These are phyloP conservation scores for Ictidomys tridecemlineatus DNA, from an alignment of 2,113 vertebrate genomes.

Conservation along the genomic window DNA sequence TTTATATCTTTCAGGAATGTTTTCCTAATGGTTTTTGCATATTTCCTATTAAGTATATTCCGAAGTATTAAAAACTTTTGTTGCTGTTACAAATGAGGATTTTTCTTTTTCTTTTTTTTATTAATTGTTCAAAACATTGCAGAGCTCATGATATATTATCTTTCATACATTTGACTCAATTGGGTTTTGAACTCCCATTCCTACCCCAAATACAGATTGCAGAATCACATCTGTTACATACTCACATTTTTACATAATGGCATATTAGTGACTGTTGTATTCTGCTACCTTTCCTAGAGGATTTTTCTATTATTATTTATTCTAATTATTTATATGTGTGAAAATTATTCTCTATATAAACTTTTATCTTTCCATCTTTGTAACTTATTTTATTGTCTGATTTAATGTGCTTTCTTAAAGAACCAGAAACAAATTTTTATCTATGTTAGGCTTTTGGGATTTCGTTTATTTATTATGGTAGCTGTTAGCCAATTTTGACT, in stretches of 20 bases:
- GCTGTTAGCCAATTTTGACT: constrained; percentile 17
- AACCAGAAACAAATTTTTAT: constrained; percentile 46
- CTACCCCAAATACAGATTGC: no score
- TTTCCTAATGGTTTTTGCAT: background rate
- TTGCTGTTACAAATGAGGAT: background rate
- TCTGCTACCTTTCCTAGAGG: no score
- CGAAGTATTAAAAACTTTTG: background rate
- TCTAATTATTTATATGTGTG: background rate
- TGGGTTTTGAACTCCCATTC: no score
- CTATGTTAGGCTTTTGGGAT: background rate
- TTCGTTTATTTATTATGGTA: constrained; percentile 1
- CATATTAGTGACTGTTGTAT: no score
- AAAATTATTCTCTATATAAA: background rate
- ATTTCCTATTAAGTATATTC: constrained; percentile 1
- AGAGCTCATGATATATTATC: no score
- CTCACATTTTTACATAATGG: no score
- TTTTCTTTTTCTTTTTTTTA: constrained; percentile 54
- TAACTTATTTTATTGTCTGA: background rate
- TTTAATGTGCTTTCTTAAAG: constrained; percentile 46
- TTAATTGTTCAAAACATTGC: no score
- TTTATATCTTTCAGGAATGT: background rate
- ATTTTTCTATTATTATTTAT: constrained; percentile 12
- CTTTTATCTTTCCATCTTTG: background rate
- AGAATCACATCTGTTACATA: no score
- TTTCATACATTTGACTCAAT: no score